phyloP scores from a whole-genome alignment of 2,113 vertebrate genomes.

The Corythaeola cristata region DNA sequence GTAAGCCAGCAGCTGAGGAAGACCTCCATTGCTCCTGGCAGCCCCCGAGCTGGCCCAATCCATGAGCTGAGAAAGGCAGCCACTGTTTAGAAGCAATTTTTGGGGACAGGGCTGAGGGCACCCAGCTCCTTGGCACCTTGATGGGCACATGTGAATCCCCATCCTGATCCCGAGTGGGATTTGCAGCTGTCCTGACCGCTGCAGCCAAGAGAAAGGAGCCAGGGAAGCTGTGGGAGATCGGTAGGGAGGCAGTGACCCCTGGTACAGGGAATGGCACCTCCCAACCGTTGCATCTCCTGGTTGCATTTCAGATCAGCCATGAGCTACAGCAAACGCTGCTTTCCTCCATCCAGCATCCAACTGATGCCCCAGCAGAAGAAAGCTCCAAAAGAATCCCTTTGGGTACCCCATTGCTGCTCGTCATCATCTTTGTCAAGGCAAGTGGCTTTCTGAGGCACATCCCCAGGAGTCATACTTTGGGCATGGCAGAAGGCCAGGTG shows the following conservation, averaged over 20 bases:
- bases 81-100: not conserved
- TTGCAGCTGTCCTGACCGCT: not conserved
- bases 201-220: not conserved
- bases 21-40: accelerated
- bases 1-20: not conserved
- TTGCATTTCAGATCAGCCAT: not conserved
- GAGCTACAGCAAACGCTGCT: not conserved
- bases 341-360: not conserved
- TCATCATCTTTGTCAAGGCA: not conserved
- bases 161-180: not conserved
- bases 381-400: not conserved
- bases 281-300: not conserved
- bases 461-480: not conserved
- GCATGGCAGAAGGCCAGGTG: not conserved
- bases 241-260: not conserved
- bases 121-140: not conserved
- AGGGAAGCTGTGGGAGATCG: not conserved
- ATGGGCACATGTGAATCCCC: accelerated
- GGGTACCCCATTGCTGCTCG: not conserved
- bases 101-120: not conserved
- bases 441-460: not conserved
- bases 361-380: not conserved
- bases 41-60: not conserved
- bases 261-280: accelerated
- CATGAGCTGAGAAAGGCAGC: not conserved